Evolutionary conservation across 1,140 invertebrate species (phyloP), one percentile per base, ranked within the genome.

Genomic region (Sycophaga agraensis): DNA sequence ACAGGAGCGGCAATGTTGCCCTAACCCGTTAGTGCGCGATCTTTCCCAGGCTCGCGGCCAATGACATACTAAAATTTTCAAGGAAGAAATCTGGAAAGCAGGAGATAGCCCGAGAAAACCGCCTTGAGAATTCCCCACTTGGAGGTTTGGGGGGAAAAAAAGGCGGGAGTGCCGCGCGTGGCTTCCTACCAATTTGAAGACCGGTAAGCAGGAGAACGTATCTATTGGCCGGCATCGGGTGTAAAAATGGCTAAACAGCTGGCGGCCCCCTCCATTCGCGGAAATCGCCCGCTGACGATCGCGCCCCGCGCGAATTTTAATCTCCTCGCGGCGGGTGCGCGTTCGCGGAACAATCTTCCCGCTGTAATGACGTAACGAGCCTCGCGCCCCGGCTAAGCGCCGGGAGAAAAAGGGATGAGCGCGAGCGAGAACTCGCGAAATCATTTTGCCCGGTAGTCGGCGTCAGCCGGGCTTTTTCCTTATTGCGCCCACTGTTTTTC

Each of bases 361-460:
- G 57, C 11, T 39, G 48, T 59, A 59, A 59, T 59, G 51, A 59
- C 28, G 24, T 59, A 59, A 59, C 57, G 43, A 50, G 57, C 14
- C 24, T 22, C 34, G 19, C 39, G 9, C 22, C n/a, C n/a, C n/a
- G n/a, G n/a, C n/a, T n/a, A n/a, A n/a, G 49, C 49, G 26, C 58
- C 50, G 58, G 21, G 55, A 12, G 28, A 59, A 22, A 28, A 16
- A 59, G 31, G 31, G 37, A 5, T 11, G 35, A 48, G 2, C 9
- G 19, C 16, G 31, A 45, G 43, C 35, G 26, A 31, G 39, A 14
- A 22, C 17, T 8, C 16, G 39, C n/a, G 39, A 40, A 45, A 34
- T 74, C 70, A 72, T 74, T 68, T 66, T 60, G 50, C 59, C 26
- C 11, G 9, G 46, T 51, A 51, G n/a, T n/a, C 45, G 2, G 12